A percentile compares a stretch with the other conserved stretches of the same genome.
Conservation (phyloP, 2,797 vertebrate species). For the Rhinogobio ventralis region DNA sequence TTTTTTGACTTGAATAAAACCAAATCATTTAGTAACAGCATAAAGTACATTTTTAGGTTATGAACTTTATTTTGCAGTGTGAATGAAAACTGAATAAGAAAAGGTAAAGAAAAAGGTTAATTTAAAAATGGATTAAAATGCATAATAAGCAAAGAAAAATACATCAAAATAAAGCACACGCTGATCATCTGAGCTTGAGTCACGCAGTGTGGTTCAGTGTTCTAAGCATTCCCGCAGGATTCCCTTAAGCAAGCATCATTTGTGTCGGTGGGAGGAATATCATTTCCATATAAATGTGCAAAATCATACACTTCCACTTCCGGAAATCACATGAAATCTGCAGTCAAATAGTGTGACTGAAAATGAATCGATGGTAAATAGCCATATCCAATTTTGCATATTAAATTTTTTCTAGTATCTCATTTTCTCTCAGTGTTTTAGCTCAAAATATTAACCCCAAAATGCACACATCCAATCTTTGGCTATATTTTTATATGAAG, state of each 20-base stretch:
- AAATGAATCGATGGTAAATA: constrained; percentile 27
- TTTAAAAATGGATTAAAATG: not conserved
- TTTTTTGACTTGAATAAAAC: not conserved
- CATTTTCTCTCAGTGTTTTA: constrained; percentile 17
- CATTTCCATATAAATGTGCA: constrained; percentile 34
- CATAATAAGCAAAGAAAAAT: not conserved
- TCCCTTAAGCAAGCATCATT: constrained; percentile 16
- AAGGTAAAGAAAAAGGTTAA: not conserved
- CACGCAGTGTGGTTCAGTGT: not conserved
- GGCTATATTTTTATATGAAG: not conserved
- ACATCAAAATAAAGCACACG: not conserved
- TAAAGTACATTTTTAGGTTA: not conserved
- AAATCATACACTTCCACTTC: constrained; percentile 26
- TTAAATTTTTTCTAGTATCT: not conserved
- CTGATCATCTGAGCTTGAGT: constrained; percentile 3
- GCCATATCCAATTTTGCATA: constrained; percentile 24
- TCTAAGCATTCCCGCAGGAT: constrained; percentile 4
- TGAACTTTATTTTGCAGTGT: not conserved
- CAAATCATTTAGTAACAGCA: not conserved
- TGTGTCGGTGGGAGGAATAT: constrained; percentile 20
- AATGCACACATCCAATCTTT: not conserved
- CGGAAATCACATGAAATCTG: constrained; percentile 24
- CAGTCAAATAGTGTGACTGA: constrained; percentile 21
- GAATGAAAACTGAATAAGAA: not conserved
- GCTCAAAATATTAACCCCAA: not conserved